Evolutionary conservation across 23 tunicate genomes (phyloP), one percentile per base, ranked within the genome.

Genomic region (Corella eumyota): DNA sequence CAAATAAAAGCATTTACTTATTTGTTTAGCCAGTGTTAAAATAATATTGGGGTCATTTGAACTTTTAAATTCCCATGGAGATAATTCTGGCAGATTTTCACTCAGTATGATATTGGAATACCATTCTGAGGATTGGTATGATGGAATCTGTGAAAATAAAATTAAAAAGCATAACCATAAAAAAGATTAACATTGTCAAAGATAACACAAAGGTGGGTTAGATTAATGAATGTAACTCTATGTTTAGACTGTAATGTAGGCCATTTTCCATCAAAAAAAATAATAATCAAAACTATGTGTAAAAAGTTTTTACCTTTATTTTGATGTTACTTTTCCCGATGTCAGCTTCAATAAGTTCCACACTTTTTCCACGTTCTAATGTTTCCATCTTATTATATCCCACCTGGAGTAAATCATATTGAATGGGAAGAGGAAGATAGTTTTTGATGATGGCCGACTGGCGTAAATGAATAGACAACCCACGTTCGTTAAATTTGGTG

Each of bases 11-110:
- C n/a, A 34, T 71, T 29, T 64, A 74, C 80, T 67, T 13, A 82
- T 68, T 56, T 74, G 92, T 44, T 82, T 74, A 0, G 84, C 83
- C 26, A 84, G 40, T 19, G 68, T 78, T 22, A 84, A 49, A 20
- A 50, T 27, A 15, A 45, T 49, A 0, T 9, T 7, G 5, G 34
- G n/a, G 4, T 72, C 34, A n/a, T 71, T 6, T 19, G 19, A 62
- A 57, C 58, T 53, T 23, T 28, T 63, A 46, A 84, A 84, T 1
- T 62, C 72, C 83, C 77, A 70, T 4, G 72, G 70, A 31, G 81
- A 67, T 11, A 82, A 29, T 36, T 82, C 92, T 0, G 70, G 54
- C 32, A 56, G 15, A 32, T 44, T 44, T 0, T 36, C 54, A 21
- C 40, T 30, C 5, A 71, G 36, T 1, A 3, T 23, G 38, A 74